Base-by-base conservation (phyloP, 2,113 vertebrate genomes). In the Campylorhamphus procurvoides region DNA sequence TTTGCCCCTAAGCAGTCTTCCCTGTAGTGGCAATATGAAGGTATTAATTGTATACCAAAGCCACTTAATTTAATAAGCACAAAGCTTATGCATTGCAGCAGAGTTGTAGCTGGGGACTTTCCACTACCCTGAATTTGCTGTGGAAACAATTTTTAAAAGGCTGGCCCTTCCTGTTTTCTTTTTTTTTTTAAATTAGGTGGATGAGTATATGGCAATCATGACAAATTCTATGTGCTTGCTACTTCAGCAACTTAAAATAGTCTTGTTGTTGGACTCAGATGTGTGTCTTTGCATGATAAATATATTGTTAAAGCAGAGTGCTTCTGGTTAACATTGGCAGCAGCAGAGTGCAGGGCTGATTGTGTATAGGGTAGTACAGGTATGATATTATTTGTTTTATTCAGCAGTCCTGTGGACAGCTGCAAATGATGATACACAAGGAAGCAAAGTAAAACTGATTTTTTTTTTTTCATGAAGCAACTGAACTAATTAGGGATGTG, bases 11-110 rank as follows among this genome's bases (percentile, higher is more conserved):
- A 78, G 95, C 93, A 88, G 56, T 90, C 78, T 93, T 95, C 62
- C 71, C 44, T 93, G 92, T 62, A 66, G 7, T 84, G 90, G 74
- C 62, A 90, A 78, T 91, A 77, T 42, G 42, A 77, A 93, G 86
- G 84, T 85, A 95, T 94, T 91, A 95, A 91, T 92, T 95, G 78
- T 95, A 76, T 84, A 90, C 92, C 92, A 97, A 94, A 97, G 92
- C 93, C 96, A 96, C 90, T 94, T 96, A 94, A 79, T 90, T 93
- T 95, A 95, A 93, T 94, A 71, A 95, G 91, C 56, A 63, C 72
- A 79, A 28, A 92, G 93, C 90, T 95, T 55, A 39, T 63, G 68
- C 37, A 18, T 35, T 85, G 75, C 68, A 64, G 80, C 35, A 2
- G 64, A 69, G 75, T 90, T 1, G 1, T 95, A 77, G 91, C 78